A percentile compares a stretch with the other conserved stretches of the same genome.
These are phyloP conservation scores for Romanogobio albipinnatus DNA, from an alignment of 2,113 vertebrate genomes.

Conservation along the genomic window DNA sequence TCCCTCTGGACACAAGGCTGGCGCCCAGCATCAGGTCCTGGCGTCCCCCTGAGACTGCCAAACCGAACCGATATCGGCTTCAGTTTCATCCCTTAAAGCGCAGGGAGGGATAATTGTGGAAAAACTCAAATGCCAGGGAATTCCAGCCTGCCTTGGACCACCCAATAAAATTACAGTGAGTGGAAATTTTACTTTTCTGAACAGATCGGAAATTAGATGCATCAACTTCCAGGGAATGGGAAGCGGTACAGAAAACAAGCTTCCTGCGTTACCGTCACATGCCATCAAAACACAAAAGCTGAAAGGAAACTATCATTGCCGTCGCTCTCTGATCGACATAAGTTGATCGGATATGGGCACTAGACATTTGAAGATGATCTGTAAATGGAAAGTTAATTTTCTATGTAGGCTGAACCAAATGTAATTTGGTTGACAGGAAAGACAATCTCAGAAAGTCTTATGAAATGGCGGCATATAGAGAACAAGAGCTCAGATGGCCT, in stretches of 20 bases:
- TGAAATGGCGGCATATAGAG: background rate
- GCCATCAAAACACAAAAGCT: constrained; percentile 2
- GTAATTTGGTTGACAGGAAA: constrained; percentile 1
- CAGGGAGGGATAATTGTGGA: background rate
- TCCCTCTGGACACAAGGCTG: constrained; percentile 28
- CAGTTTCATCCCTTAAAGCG: background rate
- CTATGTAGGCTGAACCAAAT: constrained; percentile 1
- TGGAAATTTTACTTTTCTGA: background rate
- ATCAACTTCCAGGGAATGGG: background rate
- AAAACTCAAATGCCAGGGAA: constrained; percentile 8
- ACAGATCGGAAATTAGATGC: constrained; percentile 1
- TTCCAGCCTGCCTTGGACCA: background rate
- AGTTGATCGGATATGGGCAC: background rate
- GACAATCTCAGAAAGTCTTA: constrained; percentile 20
- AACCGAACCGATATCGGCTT: background rate
- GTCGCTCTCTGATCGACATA: background rate
- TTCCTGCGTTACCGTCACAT: background rate
- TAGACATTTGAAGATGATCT: background rate
- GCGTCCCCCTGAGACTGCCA: background rate
- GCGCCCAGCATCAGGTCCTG: background rate
- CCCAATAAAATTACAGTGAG: background rate
- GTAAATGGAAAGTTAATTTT: background rate
- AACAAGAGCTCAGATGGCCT: constrained; percentile 14
- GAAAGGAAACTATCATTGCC: background rate
- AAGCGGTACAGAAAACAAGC: background rate